phyloP scores from a whole-genome alignment of 2,113 vertebrate genomes.

The Plotosus lineatus region DNA sequence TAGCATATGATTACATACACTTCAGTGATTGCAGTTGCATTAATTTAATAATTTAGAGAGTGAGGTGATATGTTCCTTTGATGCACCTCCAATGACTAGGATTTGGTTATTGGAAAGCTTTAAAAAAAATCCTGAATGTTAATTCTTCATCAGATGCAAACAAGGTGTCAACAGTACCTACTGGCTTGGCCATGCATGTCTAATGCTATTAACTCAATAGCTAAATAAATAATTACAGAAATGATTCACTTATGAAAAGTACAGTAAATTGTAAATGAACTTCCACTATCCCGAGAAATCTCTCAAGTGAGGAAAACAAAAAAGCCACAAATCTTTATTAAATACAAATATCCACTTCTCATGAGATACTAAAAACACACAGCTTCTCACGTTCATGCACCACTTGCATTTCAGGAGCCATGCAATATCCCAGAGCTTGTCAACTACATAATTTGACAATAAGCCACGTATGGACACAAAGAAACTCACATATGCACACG shows the following conservation, averaged over 20 bases:
- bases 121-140: neutral
- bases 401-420: conserved; percentile 9
- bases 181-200: conserved; percentile 15
- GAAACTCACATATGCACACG: neutral
- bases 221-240: conserved; percentile 16
- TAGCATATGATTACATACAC: neutral
- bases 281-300: conserved; percentile 8
- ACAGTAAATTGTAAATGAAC: conserved; percentile 26
- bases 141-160: conserved; percentile 17
- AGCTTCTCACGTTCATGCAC: neutral
- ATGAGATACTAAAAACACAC: conserved; percentile 3
- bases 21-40: neutral
- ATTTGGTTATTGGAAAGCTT: neutral
- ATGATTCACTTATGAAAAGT: neutral
- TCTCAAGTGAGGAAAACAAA: conserved; percentile 25
- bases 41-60: neutral
- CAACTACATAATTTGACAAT: neutral
- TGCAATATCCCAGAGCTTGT: neutral
- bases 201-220: conserved; percentile 15
- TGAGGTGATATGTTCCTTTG: neutral
- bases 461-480: neutral
- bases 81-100: neutral
- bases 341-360: conserved; percentile 15
- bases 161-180: neutral
- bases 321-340: conserved; percentile 18